Evolutionary conservation across 2,888 invertebrate genomes (phyloP), one percentile per base, ranked within the genome.

Genomic region (Perizoma flavofasciatum): DNA sequence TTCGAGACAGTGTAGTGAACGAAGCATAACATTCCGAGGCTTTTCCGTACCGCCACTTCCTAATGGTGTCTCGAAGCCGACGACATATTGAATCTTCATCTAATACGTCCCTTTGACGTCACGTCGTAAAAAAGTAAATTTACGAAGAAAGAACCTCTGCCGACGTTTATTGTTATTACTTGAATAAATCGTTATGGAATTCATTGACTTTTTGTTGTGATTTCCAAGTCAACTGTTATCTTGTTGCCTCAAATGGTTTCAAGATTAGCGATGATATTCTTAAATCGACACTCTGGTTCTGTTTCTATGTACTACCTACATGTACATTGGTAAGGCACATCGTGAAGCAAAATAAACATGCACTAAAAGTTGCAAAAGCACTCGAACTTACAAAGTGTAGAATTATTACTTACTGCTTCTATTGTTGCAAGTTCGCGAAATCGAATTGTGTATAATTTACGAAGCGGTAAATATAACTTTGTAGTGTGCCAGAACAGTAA

Each of bases 41-140:
- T 81, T 83, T 85, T 84, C 85, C 85, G 82, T 61, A 81, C 82
- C 83, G 83, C 82, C 87, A 88, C 88, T 85, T 86, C 86, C 85
- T 91, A 89, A 89, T 90, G 86, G 89, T 85, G 83, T 81, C 81
- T 80, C 78, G 74, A 74, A 71, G 75, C 79, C 78, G 70, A 79
- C 76, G 80, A 86, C 85, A 86, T 88, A 89, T 89, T 86, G 88
- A 88, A 87, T 87, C 86, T 88, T 87, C 84, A 86, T 86, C 85
- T 83, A 82, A 85, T 86, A 83, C 81, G 77, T 82, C 79, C 79
- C 77, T 79, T 79, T 72, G 76, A 77, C 77, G 73, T 75, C 71
- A 70, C 73, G 71, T 74, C 73, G 75, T 77, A 76, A 83, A 80
- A 82, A 81, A 79, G 73, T 73, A 77, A 77, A 81, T 79, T 78